A percentile compares a stretch with the other conserved stretches of the same genome.
phyloP scores from a whole-genome alignment of 1,140 invertebrate species.

The Pogonomyrmex californicus region DNA sequence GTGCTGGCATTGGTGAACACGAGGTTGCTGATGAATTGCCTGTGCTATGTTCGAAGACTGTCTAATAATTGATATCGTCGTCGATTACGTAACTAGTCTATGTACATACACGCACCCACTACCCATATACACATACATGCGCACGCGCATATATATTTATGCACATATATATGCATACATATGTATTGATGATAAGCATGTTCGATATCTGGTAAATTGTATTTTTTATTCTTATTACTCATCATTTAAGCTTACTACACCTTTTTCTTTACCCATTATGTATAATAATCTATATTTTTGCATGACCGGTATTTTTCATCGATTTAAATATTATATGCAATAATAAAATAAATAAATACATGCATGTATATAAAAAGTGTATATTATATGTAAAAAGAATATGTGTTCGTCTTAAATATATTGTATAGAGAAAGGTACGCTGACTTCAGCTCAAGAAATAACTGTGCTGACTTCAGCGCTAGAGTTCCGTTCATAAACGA shows the following conservation, averaged over 20 bases:
- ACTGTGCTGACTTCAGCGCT: slow-evolving; percentile 50
- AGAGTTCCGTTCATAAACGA: slow-evolving; percentile 58
- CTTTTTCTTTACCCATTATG: background rate
- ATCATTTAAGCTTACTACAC: slow-evolving; percentile 1
- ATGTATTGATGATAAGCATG: background rate
- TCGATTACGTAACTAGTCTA: slow-evolving; percentile 57
- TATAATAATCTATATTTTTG: background rate
- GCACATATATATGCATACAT: background rate
- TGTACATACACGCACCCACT: background rate
- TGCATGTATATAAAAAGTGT: background rate
- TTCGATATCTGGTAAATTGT: background rate
- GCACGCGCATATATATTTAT: background rate
- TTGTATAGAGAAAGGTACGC: slow-evolving; percentile 37
- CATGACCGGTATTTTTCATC: background rate
- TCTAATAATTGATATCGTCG: slow-evolving; percentile 62
- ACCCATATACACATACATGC: background rate
- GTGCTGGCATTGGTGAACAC: slow-evolving; percentile 41
- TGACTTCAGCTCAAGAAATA: slow-evolving; percentile 62
- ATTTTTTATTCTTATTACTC: background rate
- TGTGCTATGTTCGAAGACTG: slow-evolving; percentile 4
- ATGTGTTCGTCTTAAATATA: background rate
- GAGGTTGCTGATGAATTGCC: slow-evolving; percentile 24
- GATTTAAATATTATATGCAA: background rate
- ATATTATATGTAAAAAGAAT: background rate
- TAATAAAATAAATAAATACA: no score